Evolutionary conservation across 1,140 invertebrate genomes (phyloP).

Genomic region (Asobara japonica): DNA sequence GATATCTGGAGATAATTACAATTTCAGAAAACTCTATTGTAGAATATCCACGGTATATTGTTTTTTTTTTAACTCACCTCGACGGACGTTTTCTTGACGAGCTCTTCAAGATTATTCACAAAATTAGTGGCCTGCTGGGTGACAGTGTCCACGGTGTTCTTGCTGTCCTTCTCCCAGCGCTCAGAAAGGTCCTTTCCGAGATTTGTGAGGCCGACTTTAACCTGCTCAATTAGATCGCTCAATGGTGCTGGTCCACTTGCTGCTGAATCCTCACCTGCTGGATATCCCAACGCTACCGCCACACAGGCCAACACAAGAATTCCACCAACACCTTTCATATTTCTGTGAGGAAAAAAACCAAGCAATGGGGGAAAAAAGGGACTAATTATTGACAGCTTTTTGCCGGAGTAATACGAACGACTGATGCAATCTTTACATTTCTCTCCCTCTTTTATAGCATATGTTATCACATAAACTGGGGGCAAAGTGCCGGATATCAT

Average conservation of each 20-base stretch:
- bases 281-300: conserved; percentile 22
- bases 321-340: conserved; percentile 46
- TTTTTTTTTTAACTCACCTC: conserved; percentile 42
- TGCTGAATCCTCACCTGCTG: conserved; percentile 20
- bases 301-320: conserved; percentile 35
- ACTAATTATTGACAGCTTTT: conserved; percentile 16
- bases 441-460: conserved; percentile 51
- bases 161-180: conserved; percentile 46
- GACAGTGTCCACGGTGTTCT: conserved; percentile 45
- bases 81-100: conserved; percentile 43
- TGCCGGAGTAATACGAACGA: conserved; percentile 34
- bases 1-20: no score
- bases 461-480: conserved; percentile 49
- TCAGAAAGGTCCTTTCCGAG: conserved; percentile 45
- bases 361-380: not conserved
- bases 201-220: conserved; percentile 43
- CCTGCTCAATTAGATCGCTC: conserved; percentile 43
- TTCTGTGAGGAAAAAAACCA: conserved; percentile 11
- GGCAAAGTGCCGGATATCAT: conserved; percentile 50
- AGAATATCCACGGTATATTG: not conserved
- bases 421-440: conserved; percentile 39
- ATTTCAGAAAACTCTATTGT: not conserved
- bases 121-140: conserved; percentile 48
- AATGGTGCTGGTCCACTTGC: conserved; percentile 29
- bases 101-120: conserved; percentile 45